Base-by-base conservation (phyloP, 1,140 invertebrate genomes). In the Rhynchophorus ferrugineus region DNA sequence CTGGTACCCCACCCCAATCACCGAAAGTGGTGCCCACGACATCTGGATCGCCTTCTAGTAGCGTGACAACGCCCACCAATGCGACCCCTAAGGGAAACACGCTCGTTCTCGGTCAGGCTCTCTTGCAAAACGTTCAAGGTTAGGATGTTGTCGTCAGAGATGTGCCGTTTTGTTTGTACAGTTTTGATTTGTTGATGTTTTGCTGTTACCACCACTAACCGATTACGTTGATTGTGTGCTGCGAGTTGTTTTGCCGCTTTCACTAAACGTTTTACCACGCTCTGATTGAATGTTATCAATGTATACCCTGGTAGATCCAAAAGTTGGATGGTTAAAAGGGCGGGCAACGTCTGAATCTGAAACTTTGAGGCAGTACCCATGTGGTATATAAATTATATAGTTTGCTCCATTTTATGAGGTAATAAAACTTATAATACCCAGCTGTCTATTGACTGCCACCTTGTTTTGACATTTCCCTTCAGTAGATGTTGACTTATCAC, bases 71-170 rank as follows among this genome's bases (percentile, higher is more conserved):
- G 7, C 55, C 59, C 19, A 35, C 57, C 19, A 48, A 48, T 49
- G 39, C 43, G 9, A 47, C 53, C 37, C 49, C 56, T 20, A 63
- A 57, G 34, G 60, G 61, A 17, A 61, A 56, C 34, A 49, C 64
- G 9, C 59, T 72, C 41, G 71, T 66, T 65, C 61, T 73, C 44
- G 64, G 69, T 42, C 64, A 71, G 53, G 71, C 67, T 37, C 56
- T 73, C 56, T 66, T 71, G 50, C 71, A 72, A 61, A 64, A 64
- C 52, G 66, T 71, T 38, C 71, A 73, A 73, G 70, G 70, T 73
- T 65, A 67, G 64, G 50, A 36, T 48, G 5, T 29, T 20, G 22
- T 3, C 20, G 16, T n/a, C n/a, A n/a, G 1, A 11, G n/a, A n/a
- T 39, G 24, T 14, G 11, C 13, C 18, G 13, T 41, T 46, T 16